A percentile compares a stretch with the other conserved stretches of the same genome.
Evolutionary conservation across 2,888 invertebrate genomes (phyloP).

Genomic region (Hybos culiciformis): DNA sequence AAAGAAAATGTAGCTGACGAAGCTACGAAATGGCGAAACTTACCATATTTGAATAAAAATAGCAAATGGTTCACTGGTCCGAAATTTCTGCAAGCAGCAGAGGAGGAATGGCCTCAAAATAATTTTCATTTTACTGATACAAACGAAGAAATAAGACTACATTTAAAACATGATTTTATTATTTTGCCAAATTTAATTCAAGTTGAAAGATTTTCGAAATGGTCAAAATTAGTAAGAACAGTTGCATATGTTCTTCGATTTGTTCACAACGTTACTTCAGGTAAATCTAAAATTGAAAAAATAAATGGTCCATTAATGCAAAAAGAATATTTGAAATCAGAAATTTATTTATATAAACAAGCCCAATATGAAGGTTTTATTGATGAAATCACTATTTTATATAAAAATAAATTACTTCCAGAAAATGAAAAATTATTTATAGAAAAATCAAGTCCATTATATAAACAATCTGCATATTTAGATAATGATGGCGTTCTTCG

Average conservation of each 20-base stretch:
- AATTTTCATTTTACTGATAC: background rate
- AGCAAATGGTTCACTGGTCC: conserved; percentile 2
- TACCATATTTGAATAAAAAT: background rate
- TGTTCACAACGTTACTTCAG: background rate
- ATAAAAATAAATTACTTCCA: background rate
- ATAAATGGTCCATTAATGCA: background rate
- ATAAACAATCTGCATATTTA: conserved; percentile 6
- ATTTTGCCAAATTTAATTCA: background rate
- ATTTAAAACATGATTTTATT: background rate
- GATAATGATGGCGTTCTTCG: conserved; percentile 7
- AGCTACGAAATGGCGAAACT: conserved; percentile 3
- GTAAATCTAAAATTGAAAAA: background rate
- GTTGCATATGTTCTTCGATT: background rate
- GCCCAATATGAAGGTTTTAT: background rate
- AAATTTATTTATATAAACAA: background rate
- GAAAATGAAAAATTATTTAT: too few relatives aligned
- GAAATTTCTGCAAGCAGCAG: background rate
- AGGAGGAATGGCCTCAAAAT: background rate
- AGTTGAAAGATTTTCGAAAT: background rate
- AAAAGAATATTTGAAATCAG: background rate
- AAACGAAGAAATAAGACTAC: background rate
- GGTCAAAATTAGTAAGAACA: background rate
- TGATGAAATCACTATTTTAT: too few relatives aligned
- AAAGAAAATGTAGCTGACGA: conserved; percentile 9
- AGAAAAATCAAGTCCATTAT: too few relatives aligned